Evolutionary conservation across 2,113 vertebrate species (phyloP).

Genomic region (Cariama cristata): DNA sequence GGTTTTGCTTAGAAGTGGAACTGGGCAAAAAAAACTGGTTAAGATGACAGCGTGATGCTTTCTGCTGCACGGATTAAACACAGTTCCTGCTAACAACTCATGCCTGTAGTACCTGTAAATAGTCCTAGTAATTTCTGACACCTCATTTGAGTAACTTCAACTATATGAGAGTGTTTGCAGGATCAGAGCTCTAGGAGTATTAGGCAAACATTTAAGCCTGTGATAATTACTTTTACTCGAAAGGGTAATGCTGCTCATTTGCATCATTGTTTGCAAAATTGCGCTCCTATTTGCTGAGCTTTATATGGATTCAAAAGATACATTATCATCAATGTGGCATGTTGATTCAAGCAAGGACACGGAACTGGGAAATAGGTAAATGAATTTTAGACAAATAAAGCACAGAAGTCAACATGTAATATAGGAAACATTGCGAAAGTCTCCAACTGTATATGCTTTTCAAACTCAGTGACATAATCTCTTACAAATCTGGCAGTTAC

Average conservation of each 20-base stretch:
- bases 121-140: not conserved
- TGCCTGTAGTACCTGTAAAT: not conserved
- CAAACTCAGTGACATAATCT: not conserved
- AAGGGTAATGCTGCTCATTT: not conserved
- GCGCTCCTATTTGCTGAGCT: not conserved
- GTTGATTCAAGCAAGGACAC: not conserved
- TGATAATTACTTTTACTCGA: not conserved
- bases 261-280: not conserved
- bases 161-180: not conserved
- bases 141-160: not conserved
- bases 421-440: not conserved
- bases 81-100: not conserved
- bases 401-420: not conserved
- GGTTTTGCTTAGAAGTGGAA: constrained; percentile 60
- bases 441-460: not conserved
- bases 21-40: constrained; percentile 51
- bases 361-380: not conserved
- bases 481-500: not conserved
- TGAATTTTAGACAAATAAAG: not conserved
- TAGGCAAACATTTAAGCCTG: not conserved
- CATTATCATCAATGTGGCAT: not conserved
- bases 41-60: not conserved
- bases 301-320: not conserved
- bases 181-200: not conserved
- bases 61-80: not conserved